Evolutionary conservation across 2,797 vertebrate genomes (phyloP).

Genomic region (Staurois parvus): DNA sequence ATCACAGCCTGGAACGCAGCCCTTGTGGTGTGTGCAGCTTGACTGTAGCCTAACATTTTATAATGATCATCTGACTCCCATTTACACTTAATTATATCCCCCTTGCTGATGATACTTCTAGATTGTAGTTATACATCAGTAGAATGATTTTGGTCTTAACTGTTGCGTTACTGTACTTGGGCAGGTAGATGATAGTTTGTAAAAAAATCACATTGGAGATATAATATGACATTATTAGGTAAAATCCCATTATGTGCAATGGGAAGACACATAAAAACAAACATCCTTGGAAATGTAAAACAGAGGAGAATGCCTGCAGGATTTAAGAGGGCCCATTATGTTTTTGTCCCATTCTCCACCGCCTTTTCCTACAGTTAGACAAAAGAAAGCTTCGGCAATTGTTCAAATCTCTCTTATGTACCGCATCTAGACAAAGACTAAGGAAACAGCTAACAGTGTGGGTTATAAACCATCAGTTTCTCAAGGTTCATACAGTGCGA

Average conservation of each 20-base stretch:
- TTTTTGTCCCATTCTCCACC: background rate
- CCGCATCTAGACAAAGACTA: background rate
- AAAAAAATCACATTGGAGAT: background rate
- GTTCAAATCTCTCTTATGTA: background rate
- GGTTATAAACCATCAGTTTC: background rate
- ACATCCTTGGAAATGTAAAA: background rate
- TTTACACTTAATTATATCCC: background rate
- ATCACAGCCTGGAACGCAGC: background rate
- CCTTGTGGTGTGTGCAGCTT: background rate
- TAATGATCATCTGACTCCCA: background rate
- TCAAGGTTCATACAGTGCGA: no score
- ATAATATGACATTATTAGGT: constrained; percentile 17
- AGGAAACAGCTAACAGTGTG: background rate
- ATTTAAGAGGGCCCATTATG: background rate
- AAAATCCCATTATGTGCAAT: background rate
- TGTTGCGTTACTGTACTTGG: constrained; percentile 27
- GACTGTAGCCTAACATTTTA: background rate
- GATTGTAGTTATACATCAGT: constrained; percentile 17
- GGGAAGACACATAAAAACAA: background rate
- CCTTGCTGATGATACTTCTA: background rate
- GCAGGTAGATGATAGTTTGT: constrained; percentile 17
- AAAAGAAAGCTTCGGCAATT: background rate
- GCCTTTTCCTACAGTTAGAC: background rate
- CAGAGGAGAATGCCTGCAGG: background rate
- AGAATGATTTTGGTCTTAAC: constrained; percentile 2